These are phyloP conservation scores for Diglossa cyanea DNA, from an alignment of 2,797 vertebrate genomes.

Conservation along the genomic window DNA sequence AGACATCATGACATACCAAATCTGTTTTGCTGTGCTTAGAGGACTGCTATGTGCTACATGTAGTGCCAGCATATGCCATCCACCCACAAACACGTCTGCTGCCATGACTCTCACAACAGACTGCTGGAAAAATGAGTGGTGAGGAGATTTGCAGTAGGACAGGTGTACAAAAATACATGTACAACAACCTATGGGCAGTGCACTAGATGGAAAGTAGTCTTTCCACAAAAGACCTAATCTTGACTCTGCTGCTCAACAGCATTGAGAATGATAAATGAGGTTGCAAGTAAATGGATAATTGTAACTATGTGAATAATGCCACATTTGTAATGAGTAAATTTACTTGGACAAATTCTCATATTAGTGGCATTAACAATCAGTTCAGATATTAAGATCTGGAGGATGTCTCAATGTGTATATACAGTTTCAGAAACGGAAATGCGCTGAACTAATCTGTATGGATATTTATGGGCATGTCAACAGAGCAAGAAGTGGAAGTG, in stretches of 20 bases:
- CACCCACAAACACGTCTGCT: constrained; percentile 34
- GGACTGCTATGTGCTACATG: not conserved
- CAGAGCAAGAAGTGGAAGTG: not conserved
- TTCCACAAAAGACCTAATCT: not conserved
- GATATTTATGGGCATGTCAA: not conserved
- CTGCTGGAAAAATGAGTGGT: not conserved
- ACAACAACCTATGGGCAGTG: not conserved
- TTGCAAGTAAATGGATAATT: not conserved
- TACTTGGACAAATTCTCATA: not conserved
- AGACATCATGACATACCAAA: not conserved
- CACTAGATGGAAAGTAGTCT: not conserved
- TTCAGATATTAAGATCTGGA: not conserved
- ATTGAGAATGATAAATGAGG: not conserved
- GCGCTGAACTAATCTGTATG: not conserved
- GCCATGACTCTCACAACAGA: not conserved
- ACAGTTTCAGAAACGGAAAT: not conserved
- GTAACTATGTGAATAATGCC: not conserved
- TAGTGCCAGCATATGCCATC: not conserved
- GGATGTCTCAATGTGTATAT: not conserved
- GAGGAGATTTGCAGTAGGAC: not conserved
- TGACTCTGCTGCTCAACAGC: not conserved
- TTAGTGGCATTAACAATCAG: not conserved
- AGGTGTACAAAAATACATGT: not conserved
- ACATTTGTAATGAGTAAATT: not conserved
- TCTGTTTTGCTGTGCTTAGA: not conserved